Conservation (phyloP, 2,797 vertebrate species). For the Ctenopoma kingsleyae region DNA sequence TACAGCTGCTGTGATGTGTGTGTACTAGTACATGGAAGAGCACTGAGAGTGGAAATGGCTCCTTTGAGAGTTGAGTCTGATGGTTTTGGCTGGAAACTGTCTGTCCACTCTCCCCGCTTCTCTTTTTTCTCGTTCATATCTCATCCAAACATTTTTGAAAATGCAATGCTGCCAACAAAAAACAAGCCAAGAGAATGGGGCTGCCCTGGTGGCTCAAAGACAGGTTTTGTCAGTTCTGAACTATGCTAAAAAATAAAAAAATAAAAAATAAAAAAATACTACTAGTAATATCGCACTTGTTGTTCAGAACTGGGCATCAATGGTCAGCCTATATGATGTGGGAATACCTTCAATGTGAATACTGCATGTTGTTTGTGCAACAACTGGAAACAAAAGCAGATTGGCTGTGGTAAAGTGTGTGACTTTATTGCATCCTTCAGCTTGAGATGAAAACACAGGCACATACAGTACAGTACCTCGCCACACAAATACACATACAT, state of each 20-base stretch:
- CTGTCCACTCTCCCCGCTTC: slow-evolving; percentile 3
- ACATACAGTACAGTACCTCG: neutral
- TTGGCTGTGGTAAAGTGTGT: slow-evolving; percentile 12
- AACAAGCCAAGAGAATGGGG: neutral
- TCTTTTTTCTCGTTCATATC: slow-evolving; percentile 16
- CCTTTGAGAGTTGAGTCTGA: slow-evolving; percentile 33
- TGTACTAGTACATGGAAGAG: slow-evolving; percentile 7
- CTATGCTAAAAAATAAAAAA: neutral
- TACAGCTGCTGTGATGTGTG: slow-evolving; percentile 17
- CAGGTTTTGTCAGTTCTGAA: slow-evolving; percentile 19
- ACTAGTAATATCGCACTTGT: slow-evolving; percentile 4
- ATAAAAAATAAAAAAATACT: neutral
- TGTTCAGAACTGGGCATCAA: slow-evolving; percentile 21
- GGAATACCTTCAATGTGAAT: slow-evolving; percentile 16
- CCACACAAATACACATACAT: slow-evolving; percentile 8
- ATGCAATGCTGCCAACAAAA: slow-evolving; percentile 21
- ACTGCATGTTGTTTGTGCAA: slow-evolving; percentile 12
- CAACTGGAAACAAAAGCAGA: slow-evolving; percentile 14
- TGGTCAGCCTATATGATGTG: slow-evolving; percentile 5
- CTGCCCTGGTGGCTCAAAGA: slow-evolving; percentile 27
- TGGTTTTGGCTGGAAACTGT: slow-evolving; percentile 33
- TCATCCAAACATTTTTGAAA: slow-evolving; percentile 22
- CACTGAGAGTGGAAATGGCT: slow-evolving; percentile 22
- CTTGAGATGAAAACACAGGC: slow-evolving; percentile 29
- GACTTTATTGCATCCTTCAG: slow-evolving; percentile 46